Evolutionary conservation across 2,888 invertebrate species (phyloP).

Genomic region (Sisyra terminalis): DNA sequence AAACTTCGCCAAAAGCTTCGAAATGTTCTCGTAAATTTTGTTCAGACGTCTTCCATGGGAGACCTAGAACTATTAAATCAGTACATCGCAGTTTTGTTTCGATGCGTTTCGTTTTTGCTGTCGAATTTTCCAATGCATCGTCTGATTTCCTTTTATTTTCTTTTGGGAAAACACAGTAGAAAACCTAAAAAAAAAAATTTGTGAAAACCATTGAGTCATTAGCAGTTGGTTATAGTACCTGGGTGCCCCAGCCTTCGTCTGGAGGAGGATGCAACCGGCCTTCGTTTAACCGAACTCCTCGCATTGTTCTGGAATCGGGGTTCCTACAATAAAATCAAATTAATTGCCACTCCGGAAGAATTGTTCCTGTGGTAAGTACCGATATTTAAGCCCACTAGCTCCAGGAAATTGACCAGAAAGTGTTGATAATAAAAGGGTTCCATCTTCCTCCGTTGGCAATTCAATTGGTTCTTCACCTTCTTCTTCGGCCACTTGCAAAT

Average conservation of each 20-base stretch:
- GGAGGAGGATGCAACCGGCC: slow-evolving; percentile 82
- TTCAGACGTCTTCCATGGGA: slow-evolving; percentile 96
- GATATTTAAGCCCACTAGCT: slow-evolving; percentile 89
- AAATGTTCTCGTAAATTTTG: slow-evolving; percentile 92
- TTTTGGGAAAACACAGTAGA: slow-evolving; percentile 71
- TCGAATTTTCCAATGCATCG: slow-evolving; percentile 83
- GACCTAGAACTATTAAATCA: slow-evolving; percentile 92
- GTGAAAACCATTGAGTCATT: background rate
- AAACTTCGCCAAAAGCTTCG: slow-evolving; percentile 91
- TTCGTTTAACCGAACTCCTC: slow-evolving; percentile 82
- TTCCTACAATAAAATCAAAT: slow-evolving; percentile 35
- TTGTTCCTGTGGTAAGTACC: background rate
- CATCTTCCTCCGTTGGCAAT: slow-evolving; percentile 90
- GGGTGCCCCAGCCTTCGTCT: slow-evolving; percentile 72
- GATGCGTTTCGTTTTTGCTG: slow-evolving; percentile 88
- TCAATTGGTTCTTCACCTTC: slow-evolving; percentile 94
- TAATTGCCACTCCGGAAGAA: background rate
- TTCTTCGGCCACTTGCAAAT: slow-evolving; percentile 89
- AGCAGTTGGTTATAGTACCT: slow-evolving; percentile 22
- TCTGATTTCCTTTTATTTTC: slow-evolving; percentile 95
- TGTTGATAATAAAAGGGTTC: slow-evolving; percentile 80
- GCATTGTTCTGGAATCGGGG: slow-evolving; percentile 72
- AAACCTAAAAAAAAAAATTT: slow-evolving; percentile 26
- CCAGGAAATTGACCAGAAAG: slow-evolving; percentile 95
- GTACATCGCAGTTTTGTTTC: slow-evolving; percentile 85